Conservation (phyloP, 2,113 vertebrate species). For the Bothrops jararaca region DNA sequence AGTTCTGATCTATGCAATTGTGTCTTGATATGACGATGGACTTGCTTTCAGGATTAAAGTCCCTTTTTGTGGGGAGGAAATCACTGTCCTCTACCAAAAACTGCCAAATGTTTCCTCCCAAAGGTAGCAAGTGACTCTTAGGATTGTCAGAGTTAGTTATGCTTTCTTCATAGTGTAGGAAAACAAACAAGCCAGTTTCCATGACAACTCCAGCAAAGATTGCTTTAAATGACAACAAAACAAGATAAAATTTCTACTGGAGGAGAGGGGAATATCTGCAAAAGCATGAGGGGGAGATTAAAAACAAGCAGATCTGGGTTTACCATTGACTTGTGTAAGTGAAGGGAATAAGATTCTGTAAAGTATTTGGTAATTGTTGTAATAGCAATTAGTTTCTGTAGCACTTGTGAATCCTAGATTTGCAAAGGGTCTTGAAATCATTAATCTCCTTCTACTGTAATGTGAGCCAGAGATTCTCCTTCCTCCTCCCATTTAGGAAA, state of each 20-base stretch:
- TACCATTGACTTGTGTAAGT: neutral
- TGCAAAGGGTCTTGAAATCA: neutral
- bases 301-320: neutral
- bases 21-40: neutral
- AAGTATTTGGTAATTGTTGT: neutral
- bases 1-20: neutral
- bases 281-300: neutral
- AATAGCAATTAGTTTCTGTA: neutral
- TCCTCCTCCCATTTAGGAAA: neutral
- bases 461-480: neutral
- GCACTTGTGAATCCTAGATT: neutral
- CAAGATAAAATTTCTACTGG: conserved; percentile 18
- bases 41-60: neutral
- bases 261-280: conserved; percentile 4
- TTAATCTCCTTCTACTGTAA: neutral
- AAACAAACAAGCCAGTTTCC: conserved; percentile 40
- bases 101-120: neutral
- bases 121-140: neutral
- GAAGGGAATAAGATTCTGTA: neutral
- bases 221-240: conserved; percentile 28
- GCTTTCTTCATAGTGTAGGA: neutral
- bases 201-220: conserved; percentile 21
- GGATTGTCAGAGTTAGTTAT: conserved; percentile 25
- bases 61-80: neutral
- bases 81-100: neutral